Evolutionary conservation across 35 echinoderm and acorn worm genomes (phyloP).

Genomic region (Holothuria glaberrima): DNA sequence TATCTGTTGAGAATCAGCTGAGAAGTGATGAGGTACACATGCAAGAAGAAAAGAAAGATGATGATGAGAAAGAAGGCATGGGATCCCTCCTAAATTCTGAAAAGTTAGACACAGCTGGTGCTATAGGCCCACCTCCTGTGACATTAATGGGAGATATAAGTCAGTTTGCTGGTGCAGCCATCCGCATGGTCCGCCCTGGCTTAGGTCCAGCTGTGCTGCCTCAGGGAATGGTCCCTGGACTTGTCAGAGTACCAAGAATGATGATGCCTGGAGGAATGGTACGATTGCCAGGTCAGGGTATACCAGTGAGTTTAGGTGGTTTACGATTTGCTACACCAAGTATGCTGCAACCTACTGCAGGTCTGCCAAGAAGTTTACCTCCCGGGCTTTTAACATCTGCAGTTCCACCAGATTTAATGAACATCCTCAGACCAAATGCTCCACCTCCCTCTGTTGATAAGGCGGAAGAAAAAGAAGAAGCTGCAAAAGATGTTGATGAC

Average conservation of each 20-base stretch:
- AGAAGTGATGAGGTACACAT: background rate
- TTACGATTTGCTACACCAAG: constrained; percentile 7
- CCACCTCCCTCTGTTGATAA: constrained; percentile 8
- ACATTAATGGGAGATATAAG: constrained; percentile 59
- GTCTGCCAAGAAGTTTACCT: constrained; percentile 9
- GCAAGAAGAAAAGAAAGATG: background rate
- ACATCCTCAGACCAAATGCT: constrained; percentile 46
- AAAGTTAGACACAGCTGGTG: background rate
- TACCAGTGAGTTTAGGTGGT: constrained; percentile 17
- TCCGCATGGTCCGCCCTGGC: constrained; percentile 72
- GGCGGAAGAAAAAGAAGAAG: constrained; percentile 8
- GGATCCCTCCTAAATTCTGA: background rate
- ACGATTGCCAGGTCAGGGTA: constrained; percentile 50
- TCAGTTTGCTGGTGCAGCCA: constrained; percentile 67
- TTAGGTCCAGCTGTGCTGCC: constrained; percentile 72
- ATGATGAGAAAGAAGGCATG: background rate
- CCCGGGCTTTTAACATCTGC: background rate
- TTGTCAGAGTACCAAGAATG: constrained; percentile 28
- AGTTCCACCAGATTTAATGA: constrained; percentile 38
- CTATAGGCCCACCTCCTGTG: constrained; percentile 51
- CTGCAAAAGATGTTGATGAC: constrained; percentile 40
- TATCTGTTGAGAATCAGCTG: background rate
- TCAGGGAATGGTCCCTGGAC: constrained; percentile 58
- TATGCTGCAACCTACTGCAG: constrained; percentile 8
- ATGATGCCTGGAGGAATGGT: constrained; percentile 39